A percentile compares a stretch with the other conserved stretches of the same genome.
Conservation (phyloP, 2,113 vertebrate genomes). For the Odocoileus hemionus region DNA sequence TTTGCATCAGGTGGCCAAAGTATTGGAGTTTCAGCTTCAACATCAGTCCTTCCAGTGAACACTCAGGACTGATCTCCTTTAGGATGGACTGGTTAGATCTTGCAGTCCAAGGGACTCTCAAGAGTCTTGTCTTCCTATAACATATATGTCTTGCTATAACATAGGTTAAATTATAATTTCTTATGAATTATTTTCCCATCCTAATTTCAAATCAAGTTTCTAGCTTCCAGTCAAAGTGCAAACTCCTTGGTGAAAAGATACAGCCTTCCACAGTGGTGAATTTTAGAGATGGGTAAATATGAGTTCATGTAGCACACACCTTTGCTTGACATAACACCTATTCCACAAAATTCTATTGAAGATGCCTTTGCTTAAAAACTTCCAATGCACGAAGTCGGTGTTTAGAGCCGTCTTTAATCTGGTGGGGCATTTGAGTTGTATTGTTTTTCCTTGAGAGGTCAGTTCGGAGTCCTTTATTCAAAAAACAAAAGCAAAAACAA, state of each 20-base stretch:
- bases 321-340: not conserved
- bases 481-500: not conserved
- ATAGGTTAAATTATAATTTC: not conserved
- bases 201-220: not conserved
- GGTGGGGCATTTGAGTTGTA: not conserved
- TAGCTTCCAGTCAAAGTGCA: not conserved
- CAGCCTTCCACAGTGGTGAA: not conserved
- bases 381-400: not conserved
- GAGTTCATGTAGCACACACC: not conserved
- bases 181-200: not conserved
- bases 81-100: not conserved
- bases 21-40: not conserved
- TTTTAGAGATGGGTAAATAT: not conserved
- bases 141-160: not conserved
- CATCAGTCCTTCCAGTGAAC: not conserved
- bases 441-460: not conserved
- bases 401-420: not conserved
- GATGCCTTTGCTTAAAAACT: not conserved
- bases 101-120: not conserved
- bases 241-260: not conserved
- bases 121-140: not conserved
- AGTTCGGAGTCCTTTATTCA: not conserved
- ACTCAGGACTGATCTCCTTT: not conserved
- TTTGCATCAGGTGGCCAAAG: not conserved
- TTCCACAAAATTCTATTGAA: not conserved